phyloP scores from a whole-genome alignment of 35 echinoderm and acorn worm genomes.

The Amphiura filiformis region DNA sequence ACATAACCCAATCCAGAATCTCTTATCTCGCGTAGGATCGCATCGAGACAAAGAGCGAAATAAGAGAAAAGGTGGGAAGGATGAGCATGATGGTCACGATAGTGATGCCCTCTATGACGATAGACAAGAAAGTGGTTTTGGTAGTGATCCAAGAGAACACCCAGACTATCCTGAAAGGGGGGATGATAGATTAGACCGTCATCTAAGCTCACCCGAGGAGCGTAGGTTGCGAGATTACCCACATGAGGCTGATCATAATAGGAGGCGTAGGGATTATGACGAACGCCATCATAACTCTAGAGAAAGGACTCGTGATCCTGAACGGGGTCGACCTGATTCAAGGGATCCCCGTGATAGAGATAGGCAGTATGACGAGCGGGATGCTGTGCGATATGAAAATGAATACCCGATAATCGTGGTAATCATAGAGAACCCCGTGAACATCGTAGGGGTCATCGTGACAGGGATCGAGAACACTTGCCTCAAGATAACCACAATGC shows the following conservation, averaged over 20 bases:
- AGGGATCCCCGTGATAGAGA: slow-evolving; percentile 61
- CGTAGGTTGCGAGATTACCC: slow-evolving; percentile 45
- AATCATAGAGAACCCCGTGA: background rate
- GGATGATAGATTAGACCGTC: slow-evolving; percentile 53
- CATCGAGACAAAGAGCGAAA: slow-evolving; percentile 41
- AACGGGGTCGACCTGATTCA: slow-evolving; percentile 63
- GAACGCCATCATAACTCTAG: slow-evolving; percentile 65
- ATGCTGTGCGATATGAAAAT: slow-evolving; percentile 88
- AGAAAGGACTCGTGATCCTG: slow-evolving; percentile 96
- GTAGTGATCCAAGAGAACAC: slow-evolving; percentile 55
- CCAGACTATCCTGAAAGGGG: slow-evolving; percentile 53
- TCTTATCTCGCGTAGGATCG: slow-evolving; percentile 65
- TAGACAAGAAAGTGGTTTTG: slow-evolving; percentile 69
- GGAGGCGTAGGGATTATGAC: slow-evolving; percentile 80
- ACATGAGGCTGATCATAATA: slow-evolving; percentile 30
- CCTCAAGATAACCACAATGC: slow-evolving; percentile 47
- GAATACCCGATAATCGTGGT: slow-evolving; percentile 50
- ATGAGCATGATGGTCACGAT: slow-evolving; percentile 68
- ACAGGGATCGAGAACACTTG: slow-evolving; percentile 46
- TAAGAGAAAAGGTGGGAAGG: slow-evolving; percentile 53
- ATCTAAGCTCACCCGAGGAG: slow-evolving; percentile 41
- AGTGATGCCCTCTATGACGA: slow-evolving; percentile 65
- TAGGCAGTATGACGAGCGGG: slow-evolving; percentile 77
- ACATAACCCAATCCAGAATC: slow-evolving; percentile 78
- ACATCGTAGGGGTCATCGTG: background rate